Conservation (phyloP, 2,113 vertebrate species). For the Tupaia chinensis region DNA sequence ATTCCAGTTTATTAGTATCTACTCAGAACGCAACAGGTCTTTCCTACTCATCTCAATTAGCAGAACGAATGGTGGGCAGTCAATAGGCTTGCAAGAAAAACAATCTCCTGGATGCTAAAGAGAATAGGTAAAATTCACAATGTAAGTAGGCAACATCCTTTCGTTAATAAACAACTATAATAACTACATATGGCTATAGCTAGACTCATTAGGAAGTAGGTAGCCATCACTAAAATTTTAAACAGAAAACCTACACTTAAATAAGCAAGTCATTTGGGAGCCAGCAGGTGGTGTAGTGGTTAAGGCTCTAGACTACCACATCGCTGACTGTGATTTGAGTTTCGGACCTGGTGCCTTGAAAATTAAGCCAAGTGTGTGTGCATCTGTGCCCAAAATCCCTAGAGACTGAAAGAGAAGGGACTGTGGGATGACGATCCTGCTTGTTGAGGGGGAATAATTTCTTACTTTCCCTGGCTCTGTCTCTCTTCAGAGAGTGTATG, state of each 20-base stretch:
- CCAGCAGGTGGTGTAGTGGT: too few relatives aligned
- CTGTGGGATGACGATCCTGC: too few relatives aligned
- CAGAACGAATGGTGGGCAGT: neutral
- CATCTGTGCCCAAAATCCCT: too few relatives aligned
- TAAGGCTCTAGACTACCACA: too few relatives aligned
- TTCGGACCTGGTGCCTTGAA: too few relatives aligned
- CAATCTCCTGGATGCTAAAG: neutral
- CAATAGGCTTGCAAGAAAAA: neutral
- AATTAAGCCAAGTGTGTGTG: too few relatives aligned
- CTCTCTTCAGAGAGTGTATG: too few relatives aligned
- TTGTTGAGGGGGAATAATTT: too few relatives aligned
- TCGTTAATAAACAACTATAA: neutral
- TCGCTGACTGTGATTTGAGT: too few relatives aligned
- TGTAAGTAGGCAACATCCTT: slow-evolving; percentile 3
- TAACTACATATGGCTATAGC: neutral
- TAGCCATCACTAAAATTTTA: slow-evolving; percentile 27
- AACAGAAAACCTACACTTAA: neutral
- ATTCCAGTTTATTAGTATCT: slow-evolving; percentile 47
- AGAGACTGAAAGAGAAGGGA: too few relatives aligned
- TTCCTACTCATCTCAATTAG: slow-evolving; percentile 22
- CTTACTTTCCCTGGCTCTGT: too few relatives aligned
- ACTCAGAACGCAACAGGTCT: slow-evolving; percentile 29
- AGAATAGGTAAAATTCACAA: slow-evolving; percentile 6
- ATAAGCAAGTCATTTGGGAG: neutral
- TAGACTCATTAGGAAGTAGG: neutral